Conservation (phyloP, 1,140 invertebrate species). For the Maniola jurtina region DNA sequence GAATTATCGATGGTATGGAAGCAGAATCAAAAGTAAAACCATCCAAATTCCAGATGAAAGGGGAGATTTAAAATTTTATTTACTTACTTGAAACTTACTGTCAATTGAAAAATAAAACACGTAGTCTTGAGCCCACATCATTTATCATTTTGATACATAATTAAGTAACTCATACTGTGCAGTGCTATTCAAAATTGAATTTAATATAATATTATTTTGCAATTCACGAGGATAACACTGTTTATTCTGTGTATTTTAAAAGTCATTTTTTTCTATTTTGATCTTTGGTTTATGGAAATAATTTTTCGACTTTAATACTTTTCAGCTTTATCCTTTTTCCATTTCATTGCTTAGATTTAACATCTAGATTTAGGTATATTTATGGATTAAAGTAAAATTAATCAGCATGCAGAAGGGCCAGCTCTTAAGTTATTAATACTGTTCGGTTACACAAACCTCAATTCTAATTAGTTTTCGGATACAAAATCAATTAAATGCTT, state of each 20-base stretch:
- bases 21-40: slow-evolving; percentile 25
- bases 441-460: slow-evolving; percentile 70
- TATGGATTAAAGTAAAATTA: slow-evolving; percentile 1
- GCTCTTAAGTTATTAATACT: slow-evolving; percentile 65
- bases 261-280: no score
- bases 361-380: neutral
- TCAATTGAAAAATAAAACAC: slow-evolving; percentile 62
- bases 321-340: neutral
- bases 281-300: no score
- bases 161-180: slow-evolving; percentile 41
- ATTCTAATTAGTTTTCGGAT: slow-evolving; percentile 74
- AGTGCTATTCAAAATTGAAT: neutral
- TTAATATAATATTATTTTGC: neutral
- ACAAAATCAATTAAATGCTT: slow-evolving; percentile 75
- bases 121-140: slow-evolving; percentile 55
- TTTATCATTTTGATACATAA: slow-evolving; percentile 69
- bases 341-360: neutral
- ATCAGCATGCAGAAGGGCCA: slow-evolving; percentile 12
- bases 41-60: slow-evolving; percentile 36
- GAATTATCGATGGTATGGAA: slow-evolving; percentile 11
- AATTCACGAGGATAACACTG: neutral
- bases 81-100: slow-evolving; percentile 52
- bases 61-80: slow-evolving; percentile 63
- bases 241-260: no score
- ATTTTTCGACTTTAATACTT: no score